phyloP scores from a whole-genome alignment of 1,140 invertebrate species.

The Frieseomelitta varia region DNA sequence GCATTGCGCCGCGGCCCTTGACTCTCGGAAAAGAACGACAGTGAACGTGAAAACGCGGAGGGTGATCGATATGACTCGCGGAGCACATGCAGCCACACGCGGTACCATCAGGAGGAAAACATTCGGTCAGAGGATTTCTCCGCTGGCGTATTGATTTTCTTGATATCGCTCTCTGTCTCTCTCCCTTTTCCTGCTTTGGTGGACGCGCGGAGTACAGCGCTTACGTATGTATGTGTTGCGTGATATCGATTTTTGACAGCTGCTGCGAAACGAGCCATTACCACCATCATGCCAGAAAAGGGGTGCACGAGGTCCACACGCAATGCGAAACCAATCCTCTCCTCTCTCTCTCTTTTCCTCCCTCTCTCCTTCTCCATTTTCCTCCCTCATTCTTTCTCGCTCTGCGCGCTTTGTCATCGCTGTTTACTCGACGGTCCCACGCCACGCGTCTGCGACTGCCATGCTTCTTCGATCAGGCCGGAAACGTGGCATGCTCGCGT shows the following conservation, averaged over 20 bases:
- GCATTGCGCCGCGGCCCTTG: neutral
- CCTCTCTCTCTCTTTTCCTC: neutral
- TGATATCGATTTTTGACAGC: slow-evolving; percentile 82
- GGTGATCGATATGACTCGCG: slow-evolving; percentile 56
- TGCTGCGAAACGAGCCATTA: slow-evolving; percentile 68
- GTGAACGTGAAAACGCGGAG: slow-evolving; percentile 36
- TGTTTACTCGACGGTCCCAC: slow-evolving; percentile 42
- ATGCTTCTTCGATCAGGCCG: slow-evolving; percentile 9
- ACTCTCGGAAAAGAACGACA: slow-evolving; percentile 9
- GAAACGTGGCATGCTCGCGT: slow-evolving; percentile 13
- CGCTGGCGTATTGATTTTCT: slow-evolving; percentile 70
- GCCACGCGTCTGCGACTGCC: slow-evolving; percentile 10
- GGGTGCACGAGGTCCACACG: slow-evolving; percentile 45
- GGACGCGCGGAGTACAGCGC: slow-evolving; percentile 27
- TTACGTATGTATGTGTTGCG: slow-evolving; percentile 36
- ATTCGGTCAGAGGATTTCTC: slow-evolving; percentile 64
- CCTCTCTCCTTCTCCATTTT: neutral
- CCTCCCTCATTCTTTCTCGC: neutral
- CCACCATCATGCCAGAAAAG: slow-evolving; percentile 23
- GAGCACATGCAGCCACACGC: slow-evolving; percentile 46
- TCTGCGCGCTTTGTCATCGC: neutral
- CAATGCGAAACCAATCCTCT: neutral
- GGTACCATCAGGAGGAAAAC: slow-evolving; percentile 47
- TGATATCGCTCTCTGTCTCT: slow-evolving; percentile 33
- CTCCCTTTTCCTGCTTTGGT: slow-evolving; percentile 35